These are phyloP conservation scores for Lepilemur septentrionalis DNA, from an alignment of 2,797 vertebrate species.

Conservation along the genomic window DNA sequence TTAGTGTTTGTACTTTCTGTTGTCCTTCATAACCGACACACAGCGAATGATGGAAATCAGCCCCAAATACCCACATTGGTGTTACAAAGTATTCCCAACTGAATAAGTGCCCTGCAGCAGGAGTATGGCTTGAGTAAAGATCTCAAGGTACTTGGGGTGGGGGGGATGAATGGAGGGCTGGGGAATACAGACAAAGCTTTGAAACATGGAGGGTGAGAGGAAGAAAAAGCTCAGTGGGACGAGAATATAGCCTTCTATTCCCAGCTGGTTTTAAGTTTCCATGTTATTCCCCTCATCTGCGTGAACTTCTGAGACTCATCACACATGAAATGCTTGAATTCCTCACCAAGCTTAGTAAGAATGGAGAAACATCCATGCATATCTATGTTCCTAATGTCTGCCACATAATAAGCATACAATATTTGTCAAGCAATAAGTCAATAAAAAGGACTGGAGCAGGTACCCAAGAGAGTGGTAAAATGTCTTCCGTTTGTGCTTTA, in stretches of 20 bases:
- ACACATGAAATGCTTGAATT: neutral
- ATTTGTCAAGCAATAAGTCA: neutral
- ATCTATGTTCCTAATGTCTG: neutral
- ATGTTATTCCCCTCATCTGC: neutral
- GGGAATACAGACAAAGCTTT: neutral
- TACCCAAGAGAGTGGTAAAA: neutral
- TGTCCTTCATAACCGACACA: neutral
- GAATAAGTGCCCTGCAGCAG: neutral
- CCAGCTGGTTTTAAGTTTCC: neutral
- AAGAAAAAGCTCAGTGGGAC: neutral
- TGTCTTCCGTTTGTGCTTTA: neutral
- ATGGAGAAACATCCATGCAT: neutral
- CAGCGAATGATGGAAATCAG: neutral
- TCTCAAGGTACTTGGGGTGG: neutral
- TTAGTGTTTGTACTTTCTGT: neutral
- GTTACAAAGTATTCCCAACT: neutral
- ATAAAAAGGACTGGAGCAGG: neutral
- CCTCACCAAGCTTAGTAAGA: neutral
- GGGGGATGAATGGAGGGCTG: too few species aligned
- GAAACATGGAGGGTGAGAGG: rapidly evolving
- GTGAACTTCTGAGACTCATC: neutral
- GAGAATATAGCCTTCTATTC: neutral
- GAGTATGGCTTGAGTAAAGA: neutral
- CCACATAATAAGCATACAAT: neutral
- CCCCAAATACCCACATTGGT: neutral